Conservation (phyloP, 2,113 vertebrate genomes). For the Gadus chalcogrammus region DNA sequence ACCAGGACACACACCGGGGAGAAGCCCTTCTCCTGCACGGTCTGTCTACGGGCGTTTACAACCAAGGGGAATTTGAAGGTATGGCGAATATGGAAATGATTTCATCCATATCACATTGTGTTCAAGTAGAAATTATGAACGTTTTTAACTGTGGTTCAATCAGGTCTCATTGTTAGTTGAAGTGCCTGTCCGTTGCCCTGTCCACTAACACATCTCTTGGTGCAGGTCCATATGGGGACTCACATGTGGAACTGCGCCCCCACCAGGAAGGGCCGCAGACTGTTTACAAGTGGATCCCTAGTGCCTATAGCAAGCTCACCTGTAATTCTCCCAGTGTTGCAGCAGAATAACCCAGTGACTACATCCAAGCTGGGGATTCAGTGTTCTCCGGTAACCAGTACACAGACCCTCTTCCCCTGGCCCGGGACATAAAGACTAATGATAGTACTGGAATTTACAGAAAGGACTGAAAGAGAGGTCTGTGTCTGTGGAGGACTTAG, state of each 20-base stretch:
- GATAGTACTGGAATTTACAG: slow-evolving; percentile 86
- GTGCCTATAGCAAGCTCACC: slow-evolving; percentile 80
- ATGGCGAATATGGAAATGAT: slow-evolving; percentile 23
- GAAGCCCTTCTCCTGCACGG: slow-evolving; percentile 86
- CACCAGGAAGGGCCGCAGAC: slow-evolving; percentile 78
- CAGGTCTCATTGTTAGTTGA: no score
- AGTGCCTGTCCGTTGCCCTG: no score
- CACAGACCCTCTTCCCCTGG: slow-evolving; percentile 78
- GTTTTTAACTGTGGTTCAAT: no score
- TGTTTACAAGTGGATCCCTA: slow-evolving; percentile 82
- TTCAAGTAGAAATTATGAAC: no score
- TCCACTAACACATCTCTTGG: background rate
- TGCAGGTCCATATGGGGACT: slow-evolving; percentile 87
- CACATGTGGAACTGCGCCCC: slow-evolving; percentile 88
- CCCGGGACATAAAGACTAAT: slow-evolving; percentile 83
- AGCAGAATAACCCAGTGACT: slow-evolving; percentile 78
- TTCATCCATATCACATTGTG: background rate
- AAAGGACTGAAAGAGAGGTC: slow-evolving; percentile 74
- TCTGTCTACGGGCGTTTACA: slow-evolving; percentile 87
- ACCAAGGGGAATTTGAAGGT: slow-evolving; percentile 92
- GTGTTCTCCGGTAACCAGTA: slow-evolving; percentile 84
- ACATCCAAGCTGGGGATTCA: slow-evolving; percentile 76
- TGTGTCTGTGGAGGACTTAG: slow-evolving; percentile 76
- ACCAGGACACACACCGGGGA: slow-evolving; percentile 87
- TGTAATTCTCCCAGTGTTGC: slow-evolving; percentile 82